Percentiles rank a stretch among this genome's conserved stretches.
These are phyloP conservation scores for Lepus americanus DNA, from an alignment of 2,113 vertebrate genomes.

Conservation along the genomic window DNA sequence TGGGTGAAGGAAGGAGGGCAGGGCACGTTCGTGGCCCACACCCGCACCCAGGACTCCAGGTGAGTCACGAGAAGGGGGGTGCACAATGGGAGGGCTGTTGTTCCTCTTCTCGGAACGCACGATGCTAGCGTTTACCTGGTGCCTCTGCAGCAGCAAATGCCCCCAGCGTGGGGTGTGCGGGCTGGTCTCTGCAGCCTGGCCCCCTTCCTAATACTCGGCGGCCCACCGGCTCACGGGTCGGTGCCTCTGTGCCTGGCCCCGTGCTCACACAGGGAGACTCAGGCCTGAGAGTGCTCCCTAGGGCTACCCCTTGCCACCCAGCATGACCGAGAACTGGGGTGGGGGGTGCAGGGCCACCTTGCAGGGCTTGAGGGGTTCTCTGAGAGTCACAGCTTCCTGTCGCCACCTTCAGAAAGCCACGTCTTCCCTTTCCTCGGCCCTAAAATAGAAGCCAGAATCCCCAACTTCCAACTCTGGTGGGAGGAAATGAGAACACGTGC, in stretches of 20 bases:
- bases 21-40: rapidly evolving
- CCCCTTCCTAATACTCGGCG: constrained; percentile 64
- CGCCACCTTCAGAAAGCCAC: neutral
- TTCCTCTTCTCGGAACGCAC: neutral
- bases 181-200: constrained; percentile 43
- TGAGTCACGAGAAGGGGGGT: neutral
- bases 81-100: rapidly evolving
- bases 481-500: neutral
- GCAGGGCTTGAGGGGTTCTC: neutral
- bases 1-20: neutral
- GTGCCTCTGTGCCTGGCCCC: constrained; percentile 14
- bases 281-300: neutral
- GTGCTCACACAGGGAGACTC: neutral
- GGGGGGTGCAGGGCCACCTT: neutral
- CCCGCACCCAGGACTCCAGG: neutral
- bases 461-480: neutral
- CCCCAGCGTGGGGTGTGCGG: constrained; percentile 61
- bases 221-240: neutral
- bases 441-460: neutral
- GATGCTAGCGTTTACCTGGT: constrained; percentile 63
- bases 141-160: constrained; percentile 66
- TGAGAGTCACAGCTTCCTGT: neutral
- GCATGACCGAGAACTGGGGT: neutral
- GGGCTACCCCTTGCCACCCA: neutral
- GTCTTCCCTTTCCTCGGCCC: neutral